These are phyloP conservation scores for Sebastes nivosus DNA, from an alignment of 2,797 vertebrate species.

Conservation along the genomic window DNA sequence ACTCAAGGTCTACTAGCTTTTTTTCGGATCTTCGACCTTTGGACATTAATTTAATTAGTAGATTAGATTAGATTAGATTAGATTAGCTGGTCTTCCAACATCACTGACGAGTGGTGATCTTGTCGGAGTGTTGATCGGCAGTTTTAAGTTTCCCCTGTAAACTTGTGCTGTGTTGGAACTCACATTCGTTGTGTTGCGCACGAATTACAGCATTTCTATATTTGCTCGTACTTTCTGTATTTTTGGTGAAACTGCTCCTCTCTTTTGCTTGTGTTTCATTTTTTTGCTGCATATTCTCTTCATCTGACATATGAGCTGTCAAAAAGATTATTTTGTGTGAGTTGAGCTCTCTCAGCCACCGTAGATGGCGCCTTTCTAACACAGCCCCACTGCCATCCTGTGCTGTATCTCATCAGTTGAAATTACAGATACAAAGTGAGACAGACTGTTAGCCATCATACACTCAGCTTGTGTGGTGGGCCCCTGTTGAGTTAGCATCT, in stretches of 20 bases:
- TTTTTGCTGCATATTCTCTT: background rate
- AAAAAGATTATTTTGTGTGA: background rate
- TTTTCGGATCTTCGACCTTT: too few relatives aligned
- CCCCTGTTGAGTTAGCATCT: conserved; percentile 45
- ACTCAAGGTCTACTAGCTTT: too few relatives aligned
- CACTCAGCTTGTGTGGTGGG: conserved; percentile 18
- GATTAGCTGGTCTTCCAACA: background rate
- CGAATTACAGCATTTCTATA: background rate
- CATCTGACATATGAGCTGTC: background rate
- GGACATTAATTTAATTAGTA: too few relatives aligned
- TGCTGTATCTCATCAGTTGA: conserved; percentile 2
- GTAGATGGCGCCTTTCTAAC: background rate
- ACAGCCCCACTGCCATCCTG: background rate
- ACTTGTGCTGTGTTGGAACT: background rate
- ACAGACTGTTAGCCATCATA: conserved; percentile 35
- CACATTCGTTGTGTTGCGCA: background rate
- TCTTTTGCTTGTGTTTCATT: background rate
- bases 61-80: too few relatives aligned
- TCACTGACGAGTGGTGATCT: background rate
- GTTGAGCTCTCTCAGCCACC: background rate
- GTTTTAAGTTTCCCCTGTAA: background rate
- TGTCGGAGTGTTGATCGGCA: background rate
- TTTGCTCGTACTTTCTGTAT: background rate
- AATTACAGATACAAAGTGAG: conserved; percentile 33
- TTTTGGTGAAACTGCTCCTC: background rate